Conservation (phyloP, 2,113 vertebrate species). For the Gallinago jamesoni region DNA sequence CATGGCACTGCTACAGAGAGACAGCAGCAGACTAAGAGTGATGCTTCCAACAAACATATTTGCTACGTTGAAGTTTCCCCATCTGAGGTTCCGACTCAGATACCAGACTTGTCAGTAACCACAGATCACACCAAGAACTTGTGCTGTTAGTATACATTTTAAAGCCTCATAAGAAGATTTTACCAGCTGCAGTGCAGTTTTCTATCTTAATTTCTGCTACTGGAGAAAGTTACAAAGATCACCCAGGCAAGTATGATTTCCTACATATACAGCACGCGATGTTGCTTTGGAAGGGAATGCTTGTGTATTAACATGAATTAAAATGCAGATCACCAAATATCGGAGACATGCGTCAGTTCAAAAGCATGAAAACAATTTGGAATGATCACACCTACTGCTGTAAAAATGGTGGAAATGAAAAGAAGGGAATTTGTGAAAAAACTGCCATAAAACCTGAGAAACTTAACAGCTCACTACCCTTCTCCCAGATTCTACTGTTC, state of each 20-base stretch:
- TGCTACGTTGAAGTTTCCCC: fast-evolving
- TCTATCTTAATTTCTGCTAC: not conserved
- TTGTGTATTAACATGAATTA: not conserved
- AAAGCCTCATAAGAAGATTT: not conserved
- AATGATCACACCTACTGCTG: not conserved
- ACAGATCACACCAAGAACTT: not conserved
- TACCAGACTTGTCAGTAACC: not conserved
- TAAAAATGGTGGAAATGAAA: not conserved
- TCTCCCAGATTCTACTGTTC: not conserved
- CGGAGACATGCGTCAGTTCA: fast-evolving
- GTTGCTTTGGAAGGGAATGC: not conserved
- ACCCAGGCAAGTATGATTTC: not conserved
- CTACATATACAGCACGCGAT: fast-evolving
- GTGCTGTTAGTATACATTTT: not conserved
- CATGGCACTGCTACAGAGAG: not conserved
- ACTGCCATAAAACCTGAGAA: not conserved
- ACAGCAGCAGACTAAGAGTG: not conserved
- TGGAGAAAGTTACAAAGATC: not conserved
- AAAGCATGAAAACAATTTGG: not conserved
- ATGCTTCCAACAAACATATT: not conserved
- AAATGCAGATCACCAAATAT: not conserved
- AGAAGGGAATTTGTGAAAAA: not conserved
- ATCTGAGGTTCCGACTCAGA: fast-evolving
- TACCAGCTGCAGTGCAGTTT: not conserved
- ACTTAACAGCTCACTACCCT: not conserved